These are phyloP conservation scores for Neolamprologus caudopunctatus DNA, from an alignment of 2,113 vertebrate species.

Conservation along the genomic window DNA sequence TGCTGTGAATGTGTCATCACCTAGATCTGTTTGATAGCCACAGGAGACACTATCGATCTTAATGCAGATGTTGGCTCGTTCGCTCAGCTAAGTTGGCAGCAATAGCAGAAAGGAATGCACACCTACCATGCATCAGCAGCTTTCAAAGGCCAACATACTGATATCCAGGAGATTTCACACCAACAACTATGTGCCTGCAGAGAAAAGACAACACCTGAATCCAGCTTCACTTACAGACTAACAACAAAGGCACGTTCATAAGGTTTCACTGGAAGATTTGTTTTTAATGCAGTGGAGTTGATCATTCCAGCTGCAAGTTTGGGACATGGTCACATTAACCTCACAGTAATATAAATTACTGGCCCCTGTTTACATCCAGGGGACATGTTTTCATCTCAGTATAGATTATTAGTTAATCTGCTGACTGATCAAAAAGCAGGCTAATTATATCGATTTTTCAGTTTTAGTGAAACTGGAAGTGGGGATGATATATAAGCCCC, in stretches of 20 bases:
- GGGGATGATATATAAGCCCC: background rate
- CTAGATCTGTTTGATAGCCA: constrained; percentile 4
- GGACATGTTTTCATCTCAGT: background rate
- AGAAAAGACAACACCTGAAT: background rate
- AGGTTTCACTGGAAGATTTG: background rate
- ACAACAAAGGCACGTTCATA: background rate
- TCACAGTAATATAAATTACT: background rate
- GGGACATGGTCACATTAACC: background rate
- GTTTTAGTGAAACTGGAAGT: background rate
- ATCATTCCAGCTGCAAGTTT: background rate
- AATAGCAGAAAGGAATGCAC: constrained; percentile 41
- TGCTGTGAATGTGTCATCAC: constrained; percentile 22
- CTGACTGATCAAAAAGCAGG: rapidly evolving
- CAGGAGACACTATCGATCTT: constrained; percentile 26
- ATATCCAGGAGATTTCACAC: background rate
- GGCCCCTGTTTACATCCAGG: background rate
- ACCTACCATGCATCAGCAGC: background rate
- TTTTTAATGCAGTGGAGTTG: background rate
- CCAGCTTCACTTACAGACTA: background rate
- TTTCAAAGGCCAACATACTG: background rate
- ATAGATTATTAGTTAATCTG: background rate
- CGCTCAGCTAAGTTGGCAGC: background rate
- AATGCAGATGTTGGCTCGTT: constrained; percentile 17
- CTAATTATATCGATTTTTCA: background rate
- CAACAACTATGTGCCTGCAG: background rate